Evolutionary conservation across 2,113 vertebrate genomes (phyloP), one percentile per base, ranked within the genome.

Genomic region (Leucopternis melanops): DNA sequence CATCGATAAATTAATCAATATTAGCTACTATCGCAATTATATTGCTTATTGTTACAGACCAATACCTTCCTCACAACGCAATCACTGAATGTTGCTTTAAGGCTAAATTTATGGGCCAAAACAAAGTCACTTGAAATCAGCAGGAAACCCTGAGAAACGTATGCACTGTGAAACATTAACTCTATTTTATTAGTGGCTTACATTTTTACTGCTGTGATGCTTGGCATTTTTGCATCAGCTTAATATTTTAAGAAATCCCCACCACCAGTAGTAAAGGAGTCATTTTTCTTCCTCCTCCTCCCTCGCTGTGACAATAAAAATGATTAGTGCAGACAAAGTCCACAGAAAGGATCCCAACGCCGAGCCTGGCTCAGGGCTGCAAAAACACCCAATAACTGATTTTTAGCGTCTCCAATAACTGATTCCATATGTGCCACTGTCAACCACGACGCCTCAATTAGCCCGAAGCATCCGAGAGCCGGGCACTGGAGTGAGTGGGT

Each of bases 311-410:
- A 95, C 94, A 95, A 96, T 97, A 97, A 97, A 97, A 97, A 96
- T 62, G 95, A 97, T 97, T 89, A 96, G 94, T 62, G 88, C 88
- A 85, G 92, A 86, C 97, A 79, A 96, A 96, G 81, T 89, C 94
- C 88, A 72, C 50, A 63, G 94, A 89, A 85, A 74, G 40, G 40
- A 86, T 87, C 88, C 92, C 87, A 26, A 12, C 14, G 61, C 54
- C 11, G 25, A 93, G 86, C 77, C 83, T 32, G 55, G 84, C 96
- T 97, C 88, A 45, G 95, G 86, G 95, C 55, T 86, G 86, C 77
- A 91, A 89, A 97, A 97, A 96, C 95, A 97, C 91, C 92, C 95
- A 94, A 92, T 91, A 96, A 96, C 87, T 96, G 96, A 96, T 97
- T 95, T 59, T 96, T 96, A 93, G 96, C 88, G 86, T 88, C 96